Base-by-base conservation (phyloP, 2,888 invertebrate genomes). In the Psylliodes chrysocephalus region DNA sequence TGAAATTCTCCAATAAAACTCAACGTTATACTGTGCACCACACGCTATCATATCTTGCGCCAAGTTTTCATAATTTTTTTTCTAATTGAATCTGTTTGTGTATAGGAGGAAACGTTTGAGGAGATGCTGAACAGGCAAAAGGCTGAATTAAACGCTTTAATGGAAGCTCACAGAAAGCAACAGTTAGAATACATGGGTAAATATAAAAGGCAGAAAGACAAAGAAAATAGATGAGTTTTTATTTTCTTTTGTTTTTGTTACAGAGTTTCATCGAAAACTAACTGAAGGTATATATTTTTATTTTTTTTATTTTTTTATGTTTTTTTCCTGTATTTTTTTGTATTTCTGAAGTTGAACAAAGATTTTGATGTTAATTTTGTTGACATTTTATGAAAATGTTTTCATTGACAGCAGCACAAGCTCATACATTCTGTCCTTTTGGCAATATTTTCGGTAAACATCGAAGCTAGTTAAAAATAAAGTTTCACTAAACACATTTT, bases 141-240 rank as follows among this genome's bases (percentile, higher is more conserved):
- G 75, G 81, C 83, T 69, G 87, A 87, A 76, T 74, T 85, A 66
- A 85, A 86, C 71, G 85, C 85, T 64, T 76, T 87, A 70, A 81
- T 83, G 78, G 83, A 83, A 72, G 82, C 82, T n/a, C 84, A 85
- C 68, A 78, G 82, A 62, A 83, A 84, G 66, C 87, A 87, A 73
- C 83, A 82, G 71, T 74, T 82, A 69, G 83, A 83, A 72, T 83
- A 81, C 72, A 82, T 83, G 79, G 80, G 80, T 71, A 78, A 78
- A 69, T 76, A 73, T 69, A 70, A 73, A 66, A 47, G 69, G 60
- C 69, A 70, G 60, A 72, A 69, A 67, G 67, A 69, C 42, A 46
- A 66, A 49, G 71, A 64, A 49, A 69, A 72, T 62, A 70, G 67
- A 67, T 73, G 68, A 66, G 57, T 67, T 64, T n/a, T 66, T 52